Evolutionary conservation across 2,113 vertebrate genomes (phyloP), one percentile per base, ranked within the genome.

Genomic region (Polypterus bichir): DNA sequence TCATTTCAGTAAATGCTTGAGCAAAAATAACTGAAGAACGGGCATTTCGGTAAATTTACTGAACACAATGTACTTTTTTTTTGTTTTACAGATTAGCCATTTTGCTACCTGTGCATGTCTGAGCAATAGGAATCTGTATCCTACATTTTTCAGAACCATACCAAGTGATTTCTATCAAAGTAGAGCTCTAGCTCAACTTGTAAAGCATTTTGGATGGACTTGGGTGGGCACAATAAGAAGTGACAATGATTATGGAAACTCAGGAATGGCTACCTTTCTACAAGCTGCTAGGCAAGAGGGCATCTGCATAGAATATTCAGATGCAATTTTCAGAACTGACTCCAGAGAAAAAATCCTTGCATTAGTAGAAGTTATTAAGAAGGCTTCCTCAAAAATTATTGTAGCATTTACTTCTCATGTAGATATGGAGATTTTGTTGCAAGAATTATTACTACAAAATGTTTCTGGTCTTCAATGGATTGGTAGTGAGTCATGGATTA

Each of bases 201-300:
- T 63, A 9, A 57, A 57, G 46, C 53, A 63, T 46, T 63, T 63
- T 63, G 51, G 62, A 47, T 63, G 62, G 62, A 63, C 62, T n/a
- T 63, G 54, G 44, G 44, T 63, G 46, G 62, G 62, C 7, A 48
- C 62, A 27, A 51, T 63, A 3, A 54, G 62, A 11, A 48, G 46
- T 51, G 62, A 63, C 46, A 46, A 63, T 57, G 62, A 63, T 11
- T 63, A 63, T 63, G 62, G 62, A 45, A 58, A 58, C 56, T 27
- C 5, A 45, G 56, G 56, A 45, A 58, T 58, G 56, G 56, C 11
- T 58, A 58, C 56, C 2, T 58, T 58, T 58, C 4, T 58, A 9
- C 5, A 58, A 58, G 44, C 56, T 58, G 56, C 56, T 8, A 27
- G 8, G 9, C n/a, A 58, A 45, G 56, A 58, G 44, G 56, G 56